Evolutionary conservation across 2,888 invertebrate genomes (phyloP).

Genomic region (Acronicta leporina): DNA sequence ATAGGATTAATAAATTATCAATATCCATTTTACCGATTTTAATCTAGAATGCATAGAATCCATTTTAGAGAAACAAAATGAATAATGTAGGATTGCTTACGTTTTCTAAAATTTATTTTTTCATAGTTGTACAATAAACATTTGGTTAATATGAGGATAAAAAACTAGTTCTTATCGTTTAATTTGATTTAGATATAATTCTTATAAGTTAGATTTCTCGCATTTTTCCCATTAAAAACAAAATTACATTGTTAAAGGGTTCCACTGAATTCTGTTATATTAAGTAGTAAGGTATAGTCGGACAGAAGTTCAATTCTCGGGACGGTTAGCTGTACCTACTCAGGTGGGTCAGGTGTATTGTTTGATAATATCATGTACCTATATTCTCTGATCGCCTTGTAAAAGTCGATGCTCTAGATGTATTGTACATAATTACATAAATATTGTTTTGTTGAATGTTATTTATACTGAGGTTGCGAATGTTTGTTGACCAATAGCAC

Average conservation of each 20-base stretch:
- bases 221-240: constrained; percentile 11
- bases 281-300: constrained; percentile 45
- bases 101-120: constrained; percentile 15
- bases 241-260: not conserved
- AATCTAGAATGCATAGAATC: constrained; percentile 44
- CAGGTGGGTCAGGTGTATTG: constrained; percentile 28
- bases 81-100: constrained; percentile 31
- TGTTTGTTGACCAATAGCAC: constrained; percentile 79
- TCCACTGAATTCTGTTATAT: too few species aligned
- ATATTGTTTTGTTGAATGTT: constrained; percentile 73
- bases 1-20: constrained; percentile 46
- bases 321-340: constrained; percentile 19
- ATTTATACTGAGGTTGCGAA: constrained; percentile 75
- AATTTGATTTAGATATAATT: not conserved
- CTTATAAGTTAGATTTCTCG: constrained; percentile 20
- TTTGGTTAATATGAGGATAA: constrained; percentile 24
- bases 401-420: constrained; percentile 57
- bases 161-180: not conserved
- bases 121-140: constrained; percentile 17
- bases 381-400: constrained; percentile 52
- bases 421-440: constrained; percentile 69
- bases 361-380: constrained; percentile 55
- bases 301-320: constrained; percentile 57
- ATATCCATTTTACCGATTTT: constrained; percentile 47
- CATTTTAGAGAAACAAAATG: constrained; percentile 32